A percentile compares a stretch with the other conserved stretches of the same genome.
Evolutionary conservation across 2,797 vertebrate genomes (phyloP).

Genomic region (Clarias platycephalus): DNA sequence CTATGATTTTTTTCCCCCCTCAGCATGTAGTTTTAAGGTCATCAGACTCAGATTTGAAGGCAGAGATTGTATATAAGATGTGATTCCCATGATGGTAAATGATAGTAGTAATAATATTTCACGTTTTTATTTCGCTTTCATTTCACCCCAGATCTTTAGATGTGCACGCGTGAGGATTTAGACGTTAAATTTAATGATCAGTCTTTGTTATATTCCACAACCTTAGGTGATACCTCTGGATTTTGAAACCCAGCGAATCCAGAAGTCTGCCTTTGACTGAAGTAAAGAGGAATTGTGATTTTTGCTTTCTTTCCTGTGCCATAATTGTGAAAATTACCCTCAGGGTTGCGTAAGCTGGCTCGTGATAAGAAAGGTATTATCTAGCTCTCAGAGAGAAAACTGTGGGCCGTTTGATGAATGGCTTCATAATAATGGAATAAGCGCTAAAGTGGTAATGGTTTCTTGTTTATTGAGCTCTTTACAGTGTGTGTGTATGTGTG

Average conservation of each 20-base stretch:
- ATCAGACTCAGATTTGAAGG: not conserved
- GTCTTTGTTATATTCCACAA: not conserved
- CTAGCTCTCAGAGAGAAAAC: not conserved
- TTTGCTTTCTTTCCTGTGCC: no score
- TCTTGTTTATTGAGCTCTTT: constrained; percentile 1
- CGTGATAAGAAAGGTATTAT: not conserved
- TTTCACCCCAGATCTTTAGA: not conserved
- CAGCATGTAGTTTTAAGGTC: not conserved
- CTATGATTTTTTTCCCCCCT: not conserved
- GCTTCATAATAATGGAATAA: constrained; percentile 14
- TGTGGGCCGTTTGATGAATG: not conserved
- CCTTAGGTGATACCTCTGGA: not conserved
- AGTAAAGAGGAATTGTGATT: not conserved
- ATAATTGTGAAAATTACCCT: constrained; percentile 9
- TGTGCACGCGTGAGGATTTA: not conserved
- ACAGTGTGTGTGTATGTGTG: constrained; percentile 1
- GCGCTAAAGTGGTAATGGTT: not conserved
- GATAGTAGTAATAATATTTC: not conserved
- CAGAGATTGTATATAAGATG: not conserved
- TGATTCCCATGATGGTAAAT: not conserved
- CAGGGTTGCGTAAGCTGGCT: not conserved
- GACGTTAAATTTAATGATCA: not conserved
- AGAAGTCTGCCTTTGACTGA: no score
- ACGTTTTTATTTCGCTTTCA: not conserved
- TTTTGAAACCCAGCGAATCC: not conserved